Evolutionary conservation across 1,140 invertebrate genomes (phyloP).

Genomic region (Drosophila kohkoa): DNA sequence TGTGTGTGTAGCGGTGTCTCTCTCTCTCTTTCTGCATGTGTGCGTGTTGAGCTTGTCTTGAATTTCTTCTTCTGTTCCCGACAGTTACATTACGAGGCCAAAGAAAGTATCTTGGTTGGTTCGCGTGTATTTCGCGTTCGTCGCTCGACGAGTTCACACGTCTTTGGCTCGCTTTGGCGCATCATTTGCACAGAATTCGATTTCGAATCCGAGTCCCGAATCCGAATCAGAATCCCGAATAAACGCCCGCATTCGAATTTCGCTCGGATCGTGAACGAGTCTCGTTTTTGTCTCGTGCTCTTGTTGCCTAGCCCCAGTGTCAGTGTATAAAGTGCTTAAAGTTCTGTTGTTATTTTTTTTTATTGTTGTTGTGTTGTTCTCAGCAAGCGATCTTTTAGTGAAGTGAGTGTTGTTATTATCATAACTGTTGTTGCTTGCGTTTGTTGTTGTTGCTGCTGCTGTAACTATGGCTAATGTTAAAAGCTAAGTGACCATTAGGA

Average conservation of each 20-base stretch:
- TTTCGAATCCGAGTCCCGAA: conserved; percentile 24
- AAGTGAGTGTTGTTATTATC: conserved; percentile 69
- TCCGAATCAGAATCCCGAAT: conserved; percentile 31
- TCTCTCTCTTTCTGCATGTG: not conserved
- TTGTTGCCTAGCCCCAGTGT: conserved; percentile 51
- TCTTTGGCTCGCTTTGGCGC: conserved; percentile 67
- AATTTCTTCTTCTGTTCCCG: conserved; percentile 72
- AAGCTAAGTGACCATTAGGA: conserved; percentile 12
- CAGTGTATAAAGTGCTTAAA: conserved; percentile 39
- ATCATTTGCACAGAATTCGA: conserved; percentile 37
- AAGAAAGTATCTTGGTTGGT: conserved; percentile 83
- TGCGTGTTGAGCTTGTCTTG: conserved; percentile 41
- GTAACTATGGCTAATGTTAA: not conserved
- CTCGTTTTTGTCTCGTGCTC: conserved; percentile 48
- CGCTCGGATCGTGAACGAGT: conserved; percentile 48
- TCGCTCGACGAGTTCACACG: conserved; percentile 84
- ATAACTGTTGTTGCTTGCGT: conserved; percentile 15
- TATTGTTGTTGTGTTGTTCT: conserved; percentile 39
- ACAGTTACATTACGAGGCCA: conserved; percentile 84
- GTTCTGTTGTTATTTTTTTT: conserved; percentile 44
- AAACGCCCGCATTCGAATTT: conserved; percentile 29
- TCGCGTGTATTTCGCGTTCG: conserved; percentile 84
- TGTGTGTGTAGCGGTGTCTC: not conserved
- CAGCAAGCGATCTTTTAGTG: conserved; percentile 52
- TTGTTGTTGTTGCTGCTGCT: conserved; percentile 7